Evolutionary conservation across 2,113 vertebrate species (phyloP), one percentile per base, ranked within the genome.

Genomic region (Nasalis larvatus): DNA sequence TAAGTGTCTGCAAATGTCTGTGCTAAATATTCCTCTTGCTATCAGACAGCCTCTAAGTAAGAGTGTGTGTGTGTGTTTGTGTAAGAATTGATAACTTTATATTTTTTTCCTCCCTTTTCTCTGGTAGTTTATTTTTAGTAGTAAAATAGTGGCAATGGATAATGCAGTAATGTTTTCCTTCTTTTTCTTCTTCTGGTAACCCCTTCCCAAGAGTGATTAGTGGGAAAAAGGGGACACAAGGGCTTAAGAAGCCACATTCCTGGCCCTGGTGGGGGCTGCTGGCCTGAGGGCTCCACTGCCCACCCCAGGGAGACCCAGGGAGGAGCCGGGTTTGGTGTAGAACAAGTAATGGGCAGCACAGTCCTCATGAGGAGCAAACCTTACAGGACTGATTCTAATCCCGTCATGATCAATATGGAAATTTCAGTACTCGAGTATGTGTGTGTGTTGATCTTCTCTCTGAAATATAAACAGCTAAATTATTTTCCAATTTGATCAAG

Each of bases 21-120:
- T 84, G 87, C 95, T 96, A 97, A 98, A 92, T 95, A 96, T 91
- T 97, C 80, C 76, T 97, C 83, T 90, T 68, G 83, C 96, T 97
- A 47, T 94, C 95, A 95, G 96, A 87, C 86, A 14, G 76, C 63
- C 63, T 80, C 54, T 60, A 23, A 91, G 47, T 71, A 37, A 35
- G 76, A 13, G 21, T 10, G 5, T 47, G 71, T 68, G 21, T 13
- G 18, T 56, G 60, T 76, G 30, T 23, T 42, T 45, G 52, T 76
- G 40, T 56, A n/a, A 76, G 85, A 90, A 91, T 32, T 27, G 92
- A 42, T 84, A 35, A 84, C 86, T 93, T 78, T 90, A 10, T 58
- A 12, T 76, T 81, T 18, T 68, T 82, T 47, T 23, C 11, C 54
- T 58, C 13, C 78, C 74, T 54, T 88, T 73, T 92, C 83, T 68